Conservation (phyloP, 2,888 invertebrate species). For the Ischnura elegans region DNA sequence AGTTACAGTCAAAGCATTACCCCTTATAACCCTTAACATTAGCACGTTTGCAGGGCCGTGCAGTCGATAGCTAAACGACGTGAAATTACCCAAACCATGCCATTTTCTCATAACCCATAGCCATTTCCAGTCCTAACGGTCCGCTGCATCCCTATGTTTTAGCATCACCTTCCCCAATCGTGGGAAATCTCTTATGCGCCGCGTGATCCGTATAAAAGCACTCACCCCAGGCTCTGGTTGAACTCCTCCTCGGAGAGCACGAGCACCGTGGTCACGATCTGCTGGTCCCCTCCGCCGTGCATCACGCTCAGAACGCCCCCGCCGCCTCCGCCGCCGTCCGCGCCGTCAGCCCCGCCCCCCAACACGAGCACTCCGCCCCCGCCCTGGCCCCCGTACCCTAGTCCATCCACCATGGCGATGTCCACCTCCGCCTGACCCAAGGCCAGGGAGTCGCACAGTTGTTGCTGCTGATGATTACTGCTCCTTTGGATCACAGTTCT, state of each 20-base stretch:
- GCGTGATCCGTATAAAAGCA: slow-evolving; percentile 25
- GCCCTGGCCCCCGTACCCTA: slow-evolving; percentile 58
- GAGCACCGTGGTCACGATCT: slow-evolving; percentile 59
- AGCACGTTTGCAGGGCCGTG: neutral
- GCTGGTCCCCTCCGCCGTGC: slow-evolving; percentile 56
- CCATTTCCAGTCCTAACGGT: slow-evolving; percentile 15
- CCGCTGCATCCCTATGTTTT: neutral
- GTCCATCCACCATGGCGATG: slow-evolving; percentile 45
- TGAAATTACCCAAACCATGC: neutral
- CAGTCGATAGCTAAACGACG: neutral
- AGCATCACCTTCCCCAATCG: neutral
- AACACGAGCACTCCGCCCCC: slow-evolving; percentile 52
- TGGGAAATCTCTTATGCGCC: neutral
- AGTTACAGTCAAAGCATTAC: neutral
- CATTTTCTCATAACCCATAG: neutral
- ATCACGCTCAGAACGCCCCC: slow-evolving; percentile 52
- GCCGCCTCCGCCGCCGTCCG: slow-evolving; percentile 49
- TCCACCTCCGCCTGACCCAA: slow-evolving; percentile 61
- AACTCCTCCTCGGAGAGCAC: slow-evolving; percentile 60
- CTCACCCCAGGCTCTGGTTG: slow-evolving; percentile 62
- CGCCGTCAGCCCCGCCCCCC: slow-evolving; percentile 46
- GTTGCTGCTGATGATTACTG: slow-evolving; percentile 32
- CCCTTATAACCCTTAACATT: neutral
- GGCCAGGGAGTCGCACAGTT: slow-evolving; percentile 49
- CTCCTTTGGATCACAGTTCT: slow-evolving; percentile 52